These are phyloP conservation scores for Seriola aureovittata DNA, from an alignment of 2,113 vertebrate species.

Conservation along the genomic window DNA sequence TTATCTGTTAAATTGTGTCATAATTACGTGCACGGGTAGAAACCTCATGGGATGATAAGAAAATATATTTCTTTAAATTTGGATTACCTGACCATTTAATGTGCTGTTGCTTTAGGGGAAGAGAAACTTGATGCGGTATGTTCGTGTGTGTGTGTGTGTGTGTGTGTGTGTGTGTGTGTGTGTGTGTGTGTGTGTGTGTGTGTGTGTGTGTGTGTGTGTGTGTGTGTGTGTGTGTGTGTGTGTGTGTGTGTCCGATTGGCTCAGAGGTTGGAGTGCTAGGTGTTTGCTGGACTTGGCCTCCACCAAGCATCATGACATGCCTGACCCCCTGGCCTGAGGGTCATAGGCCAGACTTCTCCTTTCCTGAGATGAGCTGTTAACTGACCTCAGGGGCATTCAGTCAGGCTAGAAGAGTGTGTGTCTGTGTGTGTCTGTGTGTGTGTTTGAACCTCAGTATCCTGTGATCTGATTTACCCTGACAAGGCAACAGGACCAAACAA, in stretches of 20 bases:
- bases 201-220: neutral
- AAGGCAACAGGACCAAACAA: slow-evolving; percentile 70
- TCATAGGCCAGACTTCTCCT: slow-evolving; percentile 63
- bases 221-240: no score
- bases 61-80: no score
- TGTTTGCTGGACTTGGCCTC: slow-evolving; percentile 54
- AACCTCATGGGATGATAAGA: no score
- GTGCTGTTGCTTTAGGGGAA: no score
- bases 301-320: slow-evolving; percentile 36
- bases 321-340: slow-evolving; percentile 53
- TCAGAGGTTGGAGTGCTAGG: slow-evolving; percentile 28
- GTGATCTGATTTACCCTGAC: slow-evolving; percentile 75
- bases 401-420: slow-evolving; percentile 44
- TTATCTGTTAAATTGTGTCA: no score
- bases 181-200: neutral
- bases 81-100: no score
- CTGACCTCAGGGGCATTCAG: slow-evolving; percentile 66
- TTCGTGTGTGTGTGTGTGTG: neutral
- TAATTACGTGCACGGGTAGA: no score
- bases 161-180: neutral
- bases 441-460: slow-evolving; percentile 37
- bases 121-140: no score
- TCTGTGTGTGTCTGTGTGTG: slow-evolving; percentile 24
- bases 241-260: neutral
- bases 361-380: slow-evolving; percentile 68